Evolutionary conservation across 2,113 vertebrate genomes (phyloP).

Genomic region (Anthoscopus minutus): DNA sequence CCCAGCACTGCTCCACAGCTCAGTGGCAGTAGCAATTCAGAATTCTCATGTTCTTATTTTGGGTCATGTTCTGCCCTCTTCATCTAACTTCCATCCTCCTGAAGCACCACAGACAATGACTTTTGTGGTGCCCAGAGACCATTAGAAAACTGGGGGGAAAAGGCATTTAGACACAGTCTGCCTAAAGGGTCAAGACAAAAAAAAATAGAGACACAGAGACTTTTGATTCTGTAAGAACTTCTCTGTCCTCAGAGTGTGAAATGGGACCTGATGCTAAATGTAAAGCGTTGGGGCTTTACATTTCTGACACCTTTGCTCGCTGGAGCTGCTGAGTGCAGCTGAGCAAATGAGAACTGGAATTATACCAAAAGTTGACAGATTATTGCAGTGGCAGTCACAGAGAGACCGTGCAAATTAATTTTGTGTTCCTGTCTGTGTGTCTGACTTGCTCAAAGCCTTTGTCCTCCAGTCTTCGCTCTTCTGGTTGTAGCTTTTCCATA

Average conservation of each 20-base stretch:
- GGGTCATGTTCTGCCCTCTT: neutral
- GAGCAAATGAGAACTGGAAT: neutral
- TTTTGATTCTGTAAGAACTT: neutral
- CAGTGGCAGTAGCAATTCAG: neutral
- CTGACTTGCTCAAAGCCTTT: neutral
- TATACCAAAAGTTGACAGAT: neutral
- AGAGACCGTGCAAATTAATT: fast-evolving
- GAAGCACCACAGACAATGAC: neutral
- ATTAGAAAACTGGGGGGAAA: neutral
- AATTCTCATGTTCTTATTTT: neutral
- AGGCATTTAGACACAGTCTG: neutral
- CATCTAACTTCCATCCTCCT: neutral
- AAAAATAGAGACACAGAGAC: neutral
- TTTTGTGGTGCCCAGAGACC: neutral
- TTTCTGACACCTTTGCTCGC: neutral
- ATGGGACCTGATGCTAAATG: neutral
- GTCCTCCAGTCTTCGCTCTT: neutral
- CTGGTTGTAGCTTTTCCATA: neutral
- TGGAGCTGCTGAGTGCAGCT: neutral
- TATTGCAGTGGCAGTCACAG: neutral
- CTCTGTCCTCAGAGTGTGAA: neutral
- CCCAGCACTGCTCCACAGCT: neutral
- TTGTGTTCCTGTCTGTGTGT: neutral
- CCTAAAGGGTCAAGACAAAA: neutral
- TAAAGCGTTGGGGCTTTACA: neutral